Evolutionary conservation across 2,888 invertebrate genomes (phyloP), one percentile per base, ranked within the genome.

Genomic region (Metellina segmentata): DNA sequence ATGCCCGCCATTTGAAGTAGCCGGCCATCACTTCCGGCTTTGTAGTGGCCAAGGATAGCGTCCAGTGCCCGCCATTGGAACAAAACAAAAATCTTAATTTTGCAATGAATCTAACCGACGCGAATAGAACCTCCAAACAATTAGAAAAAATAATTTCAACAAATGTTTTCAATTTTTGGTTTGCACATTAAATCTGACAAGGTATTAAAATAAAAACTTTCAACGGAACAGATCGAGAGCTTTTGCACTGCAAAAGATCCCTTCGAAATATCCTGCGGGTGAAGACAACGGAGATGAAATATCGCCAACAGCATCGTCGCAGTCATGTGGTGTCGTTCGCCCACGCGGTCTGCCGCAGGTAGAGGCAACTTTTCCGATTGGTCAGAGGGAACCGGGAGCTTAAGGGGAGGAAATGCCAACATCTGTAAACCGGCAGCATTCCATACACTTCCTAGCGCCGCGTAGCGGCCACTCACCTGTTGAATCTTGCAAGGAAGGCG

Each of bases 381-480:
- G 88, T 16, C 53, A 20, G 88, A 88, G 53, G 53, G 74, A 74
- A 88, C 51, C 8, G 6, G 71, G 87, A 11, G 61, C 16, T 61
- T 61, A 16, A 4, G 0, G 61, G 69, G 79, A 87, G 88, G 88
- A 88, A 88, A 88, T 88, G 88, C 88, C 88, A 81, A 49, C 88
- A 88, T 81, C 88, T 88, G 81, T 72, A 81, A 88, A 88, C 88
- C 88, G 81, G 81, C 81, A 71, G 81, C 88, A 88, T 88, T 88
- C 88, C 88, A 69, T 81, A 69, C 72, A 88, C 88, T 88, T 88
- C 88, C 88, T 72, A 88, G 88, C 88, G 88, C 88, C 88, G 88
- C 88, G 88, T 88, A 88, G 88, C 88, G 88, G 88, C 74, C 88
- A 88, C 69, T 88, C 88, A 88, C 88, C 88, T 88, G 88, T 88